A percentile compares a stretch with the other conserved stretches of the same genome.
Evolutionary conservation across 2,888 invertebrate genomes (phyloP).

Genomic region (Automeris io): DNA sequence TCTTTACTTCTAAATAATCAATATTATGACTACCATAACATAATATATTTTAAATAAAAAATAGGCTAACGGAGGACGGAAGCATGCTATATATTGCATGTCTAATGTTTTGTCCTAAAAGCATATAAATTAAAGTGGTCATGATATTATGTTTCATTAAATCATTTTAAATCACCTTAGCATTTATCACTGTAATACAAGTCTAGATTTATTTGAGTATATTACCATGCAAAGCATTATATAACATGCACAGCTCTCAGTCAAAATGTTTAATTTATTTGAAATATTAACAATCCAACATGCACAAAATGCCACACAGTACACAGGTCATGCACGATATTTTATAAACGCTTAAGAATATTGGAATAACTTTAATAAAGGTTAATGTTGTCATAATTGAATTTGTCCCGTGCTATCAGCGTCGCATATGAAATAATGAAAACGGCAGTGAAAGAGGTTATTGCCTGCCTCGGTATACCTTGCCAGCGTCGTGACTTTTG

Average conservation of each 20-base stretch:
- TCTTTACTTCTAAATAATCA: too few species aligned
- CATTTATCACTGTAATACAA: not conserved
- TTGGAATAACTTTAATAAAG: too few species aligned
- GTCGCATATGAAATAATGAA: conserved; percentile 18
- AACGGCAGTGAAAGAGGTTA: conserved; percentile 21
- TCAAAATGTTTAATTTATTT: not conserved
- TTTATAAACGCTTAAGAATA: conserved; percentile 3
- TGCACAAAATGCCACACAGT: too few species aligned
- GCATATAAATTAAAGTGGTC: too few species aligned
- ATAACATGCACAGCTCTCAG: not conserved
- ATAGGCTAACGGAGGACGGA: too few species aligned
- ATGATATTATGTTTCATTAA: too few species aligned
- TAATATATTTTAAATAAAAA: too few species aligned
- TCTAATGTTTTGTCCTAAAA: too few species aligned
- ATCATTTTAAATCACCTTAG: too few species aligned
- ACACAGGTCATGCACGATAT: not conserved
- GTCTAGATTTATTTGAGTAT: not conserved
- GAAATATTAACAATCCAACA: not conserved
- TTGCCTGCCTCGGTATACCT: conserved; percentile 14
- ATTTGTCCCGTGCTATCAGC: conserved; percentile 18
- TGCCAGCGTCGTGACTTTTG: conserved; percentile 18
- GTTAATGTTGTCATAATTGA: conserved; percentile 12
- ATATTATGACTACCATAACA: too few species aligned
- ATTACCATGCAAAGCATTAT: not conserved
- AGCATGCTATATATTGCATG: too few species aligned